Conservation (phyloP, 2,113 vertebrate species). For the Platysternon megacephalum region DNA sequence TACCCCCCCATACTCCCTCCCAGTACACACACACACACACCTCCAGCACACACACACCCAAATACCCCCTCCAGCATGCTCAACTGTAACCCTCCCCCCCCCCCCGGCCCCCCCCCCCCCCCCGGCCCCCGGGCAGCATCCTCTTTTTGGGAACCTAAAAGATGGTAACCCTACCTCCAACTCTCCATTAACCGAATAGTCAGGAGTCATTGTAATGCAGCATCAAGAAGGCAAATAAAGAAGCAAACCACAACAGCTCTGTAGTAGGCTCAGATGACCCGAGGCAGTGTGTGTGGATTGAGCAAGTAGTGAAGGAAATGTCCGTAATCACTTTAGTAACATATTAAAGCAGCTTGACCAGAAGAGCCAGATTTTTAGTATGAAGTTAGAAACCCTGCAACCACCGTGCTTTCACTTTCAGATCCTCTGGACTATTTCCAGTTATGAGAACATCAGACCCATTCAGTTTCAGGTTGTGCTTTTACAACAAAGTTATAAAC, state of each 20-base stretch:
- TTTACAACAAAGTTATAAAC: neutral
- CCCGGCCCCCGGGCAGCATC: too few relatives aligned
- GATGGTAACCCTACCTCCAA: neutral
- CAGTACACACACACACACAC: too few relatives aligned
- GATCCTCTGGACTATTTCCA: slow-evolving; percentile 46
- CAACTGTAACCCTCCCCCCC: too few relatives aligned
- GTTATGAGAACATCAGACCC: neutral
- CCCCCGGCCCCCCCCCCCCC: too few relatives aligned
- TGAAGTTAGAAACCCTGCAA: neutral
- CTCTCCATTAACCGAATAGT: neutral
- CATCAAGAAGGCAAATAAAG: neutral
- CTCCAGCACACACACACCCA: too few relatives aligned
- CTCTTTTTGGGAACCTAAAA: neutral
- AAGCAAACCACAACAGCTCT: neutral
- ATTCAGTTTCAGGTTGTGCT: neutral
- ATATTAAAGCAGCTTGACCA: neutral
- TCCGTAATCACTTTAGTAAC: neutral
- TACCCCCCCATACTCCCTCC: too few relatives aligned
- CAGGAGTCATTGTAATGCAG: neutral
- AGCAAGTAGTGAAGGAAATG: neutral
- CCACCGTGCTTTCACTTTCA: neutral
- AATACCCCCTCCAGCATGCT: too few relatives aligned
- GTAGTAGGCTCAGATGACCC: neutral
- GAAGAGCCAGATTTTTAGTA: neutral
- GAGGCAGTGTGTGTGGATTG: neutral